Evolutionary conservation across 2,113 vertebrate genomes (phyloP).

Genomic region (Tyto alba): DNA sequence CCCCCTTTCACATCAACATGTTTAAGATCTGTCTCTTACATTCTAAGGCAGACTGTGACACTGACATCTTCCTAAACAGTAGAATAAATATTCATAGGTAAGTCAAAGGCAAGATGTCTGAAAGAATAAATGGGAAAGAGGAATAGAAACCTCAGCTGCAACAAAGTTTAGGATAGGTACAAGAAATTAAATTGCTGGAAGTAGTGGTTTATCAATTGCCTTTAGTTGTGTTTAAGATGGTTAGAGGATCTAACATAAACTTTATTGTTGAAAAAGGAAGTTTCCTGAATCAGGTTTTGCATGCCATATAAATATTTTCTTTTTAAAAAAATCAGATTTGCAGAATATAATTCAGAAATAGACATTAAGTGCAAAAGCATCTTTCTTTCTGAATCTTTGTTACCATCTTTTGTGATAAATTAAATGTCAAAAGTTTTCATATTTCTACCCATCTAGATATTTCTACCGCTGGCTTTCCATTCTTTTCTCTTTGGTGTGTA

Average conservation of each 20-base stretch:
- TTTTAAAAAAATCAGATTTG: background rate
- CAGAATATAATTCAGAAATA: background rate
- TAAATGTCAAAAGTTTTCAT: background rate
- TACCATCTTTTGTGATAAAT: background rate
- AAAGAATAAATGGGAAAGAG: background rate
- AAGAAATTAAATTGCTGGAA: background rate
- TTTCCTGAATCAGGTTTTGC: background rate
- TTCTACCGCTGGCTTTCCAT: background rate
- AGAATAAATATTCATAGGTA: background rate
- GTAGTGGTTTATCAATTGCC: background rate
- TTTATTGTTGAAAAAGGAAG: background rate
- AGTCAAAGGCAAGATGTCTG: background rate
- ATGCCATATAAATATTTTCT: background rate
- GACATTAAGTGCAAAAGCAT: background rate
- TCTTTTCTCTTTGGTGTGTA: background rate
- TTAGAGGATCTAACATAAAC: background rate
- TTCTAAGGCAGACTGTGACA: background rate
- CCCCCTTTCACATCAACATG: rapidly evolving
- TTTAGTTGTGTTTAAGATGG: background rate
- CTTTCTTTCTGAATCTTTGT: background rate
- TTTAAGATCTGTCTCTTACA: background rate
- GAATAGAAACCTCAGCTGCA: background rate
- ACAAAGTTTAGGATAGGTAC: background rate
- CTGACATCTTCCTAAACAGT: background rate
- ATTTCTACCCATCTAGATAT: background rate